These are phyloP conservation scores for Anguilla rostrata DNA, from an alignment of 2,113 vertebrate species.

Conservation along the genomic window DNA sequence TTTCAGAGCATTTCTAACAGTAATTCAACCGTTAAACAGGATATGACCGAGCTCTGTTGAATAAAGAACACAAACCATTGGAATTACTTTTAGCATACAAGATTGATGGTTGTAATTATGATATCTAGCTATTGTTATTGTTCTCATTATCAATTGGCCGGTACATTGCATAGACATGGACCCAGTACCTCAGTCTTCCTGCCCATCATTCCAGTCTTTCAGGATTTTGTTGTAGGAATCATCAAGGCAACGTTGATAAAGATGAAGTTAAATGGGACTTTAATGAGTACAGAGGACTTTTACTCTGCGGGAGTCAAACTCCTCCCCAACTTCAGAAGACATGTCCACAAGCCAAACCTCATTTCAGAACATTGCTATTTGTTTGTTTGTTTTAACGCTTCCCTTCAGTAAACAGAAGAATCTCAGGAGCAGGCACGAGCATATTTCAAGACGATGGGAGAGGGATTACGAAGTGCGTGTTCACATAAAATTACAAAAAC, in stretches of 20 bases:
- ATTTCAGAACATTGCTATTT: background rate
- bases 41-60: background rate
- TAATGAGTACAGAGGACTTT: background rate
- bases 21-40: background rate
- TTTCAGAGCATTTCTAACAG: background rate
- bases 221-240: background rate
- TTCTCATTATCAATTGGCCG: background rate
- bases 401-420: background rate
- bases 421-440: slow-evolving; percentile 1
- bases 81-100: background rate
- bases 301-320: background rate
- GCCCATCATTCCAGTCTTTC: background rate
- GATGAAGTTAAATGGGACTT: background rate
- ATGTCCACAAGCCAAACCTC: background rate
- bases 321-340: background rate
- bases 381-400: background rate
- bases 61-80: background rate
- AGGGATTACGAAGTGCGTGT: background rate
- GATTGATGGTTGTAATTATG: background rate
- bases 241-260: background rate
- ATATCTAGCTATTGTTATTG: background rate
- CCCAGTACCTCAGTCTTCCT: background rate
- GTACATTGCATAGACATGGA: background rate
- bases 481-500: background rate
- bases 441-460: background rate